Evolutionary conservation across 2,888 invertebrate species (phyloP).

Genomic region (Synergus japonicus): DNA sequence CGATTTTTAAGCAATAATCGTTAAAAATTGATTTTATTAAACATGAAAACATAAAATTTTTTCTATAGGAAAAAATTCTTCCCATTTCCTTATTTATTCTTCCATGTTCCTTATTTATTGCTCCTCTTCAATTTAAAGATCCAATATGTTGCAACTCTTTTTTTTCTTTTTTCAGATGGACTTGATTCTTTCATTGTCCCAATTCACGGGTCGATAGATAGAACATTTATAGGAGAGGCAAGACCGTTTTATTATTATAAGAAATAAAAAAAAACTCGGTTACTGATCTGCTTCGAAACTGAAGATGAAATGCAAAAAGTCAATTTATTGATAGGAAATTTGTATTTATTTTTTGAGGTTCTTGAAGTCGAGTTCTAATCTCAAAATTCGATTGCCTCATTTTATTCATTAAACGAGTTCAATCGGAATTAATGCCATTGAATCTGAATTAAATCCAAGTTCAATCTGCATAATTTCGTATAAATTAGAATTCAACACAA

Average conservation of each 20-base stretch:
- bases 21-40: neutral
- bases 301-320: neutral
- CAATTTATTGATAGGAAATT: neutral
- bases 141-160: neutral
- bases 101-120: neutral
- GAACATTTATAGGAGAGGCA: slow-evolving; percentile 19
- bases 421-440: no score
- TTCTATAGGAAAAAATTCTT: no score
- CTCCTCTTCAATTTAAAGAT: neutral
- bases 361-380: no score
- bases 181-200: slow-evolving; percentile 59
- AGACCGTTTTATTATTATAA: neutral
- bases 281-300: neutral
- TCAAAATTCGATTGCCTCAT: no score
- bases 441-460: no score
- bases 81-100: neutral
- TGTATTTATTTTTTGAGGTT: no score
- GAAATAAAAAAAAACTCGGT: neutral
- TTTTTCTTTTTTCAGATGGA: slow-evolving; percentile 60
- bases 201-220: neutral
- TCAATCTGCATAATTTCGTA: no score
- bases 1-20: neutral
- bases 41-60: no score
- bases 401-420: no score
- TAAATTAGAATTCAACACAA: no score